Conservation (phyloP, 2,113 vertebrate species). For the Empidonax traillii region DNA sequence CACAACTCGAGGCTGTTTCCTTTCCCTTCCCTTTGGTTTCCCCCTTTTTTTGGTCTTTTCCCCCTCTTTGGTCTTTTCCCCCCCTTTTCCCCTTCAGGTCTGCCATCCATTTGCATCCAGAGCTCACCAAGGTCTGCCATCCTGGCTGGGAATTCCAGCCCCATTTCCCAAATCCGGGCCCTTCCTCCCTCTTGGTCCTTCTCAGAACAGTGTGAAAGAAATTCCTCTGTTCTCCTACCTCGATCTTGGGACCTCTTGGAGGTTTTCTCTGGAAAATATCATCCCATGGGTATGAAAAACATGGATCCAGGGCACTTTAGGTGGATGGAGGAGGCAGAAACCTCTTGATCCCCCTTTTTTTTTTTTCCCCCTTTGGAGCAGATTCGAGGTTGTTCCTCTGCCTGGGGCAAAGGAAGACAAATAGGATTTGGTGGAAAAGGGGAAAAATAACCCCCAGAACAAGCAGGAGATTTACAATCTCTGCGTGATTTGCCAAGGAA, state of each 20-base stretch:
- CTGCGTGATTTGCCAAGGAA: background rate
- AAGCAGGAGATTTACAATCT: background rate
- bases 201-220: background rate
- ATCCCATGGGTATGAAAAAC: background rate
- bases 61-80: background rate
- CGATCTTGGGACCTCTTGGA: background rate
- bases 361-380: background rate
- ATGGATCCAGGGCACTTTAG: background rate
- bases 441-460: background rate
- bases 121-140: background rate
- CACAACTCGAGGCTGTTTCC: fast-evolving
- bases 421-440: background rate
- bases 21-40: background rate
- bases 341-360: background rate
- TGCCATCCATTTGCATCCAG: background rate
- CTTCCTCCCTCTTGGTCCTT: background rate
- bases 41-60: background rate
- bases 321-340: background rate
- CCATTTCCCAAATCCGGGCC: background rate
- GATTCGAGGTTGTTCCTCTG: background rate
- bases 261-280: background rate
- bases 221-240: background rate
- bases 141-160: background rate
- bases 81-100: background rate
- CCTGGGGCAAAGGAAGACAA: background rate